Percentiles rank a stretch among this genome's conserved stretches.
Conservation (phyloP, 1,140 invertebrate species). For the Drosophila miranda region DNA sequence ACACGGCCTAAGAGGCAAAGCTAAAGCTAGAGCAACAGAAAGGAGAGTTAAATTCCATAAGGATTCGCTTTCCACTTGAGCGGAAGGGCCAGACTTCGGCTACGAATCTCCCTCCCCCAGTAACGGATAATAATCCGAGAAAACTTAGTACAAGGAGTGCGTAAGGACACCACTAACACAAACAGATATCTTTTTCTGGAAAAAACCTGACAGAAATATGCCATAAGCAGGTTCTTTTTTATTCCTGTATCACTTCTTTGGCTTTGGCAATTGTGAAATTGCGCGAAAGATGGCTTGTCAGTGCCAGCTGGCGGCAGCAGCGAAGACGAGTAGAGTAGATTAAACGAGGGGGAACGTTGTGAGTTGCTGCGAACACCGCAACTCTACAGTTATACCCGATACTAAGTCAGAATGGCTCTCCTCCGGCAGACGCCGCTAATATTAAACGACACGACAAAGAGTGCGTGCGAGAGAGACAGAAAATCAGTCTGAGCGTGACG, state of each 20-base stretch:
- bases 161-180: conserved; percentile 15
- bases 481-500: too few species aligned
- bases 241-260: conserved; percentile 1
- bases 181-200: conserved; percentile 7
- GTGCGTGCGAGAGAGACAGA: too few species aligned
- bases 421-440: too few species aligned
- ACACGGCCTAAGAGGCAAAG: too few species aligned
- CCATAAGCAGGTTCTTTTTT: conserved; percentile 41
- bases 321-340: conserved; percentile 40
- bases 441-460: too few species aligned
- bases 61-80: conserved; percentile 16
- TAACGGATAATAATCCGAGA: not conserved
- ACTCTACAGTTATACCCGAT: too few species aligned
- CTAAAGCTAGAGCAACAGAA: too few species aligned
- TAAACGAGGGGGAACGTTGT: too few species aligned
- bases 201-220: conserved; percentile 54
- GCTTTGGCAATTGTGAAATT: conserved; percentile 49
- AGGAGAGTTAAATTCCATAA: too few species aligned
- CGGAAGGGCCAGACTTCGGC: conserved; percentile 13
- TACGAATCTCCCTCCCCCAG: too few species aligned
- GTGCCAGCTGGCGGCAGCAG: conserved; percentile 47
- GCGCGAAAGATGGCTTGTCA: conserved; percentile 65
- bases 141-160: not conserved
- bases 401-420: too few species aligned
- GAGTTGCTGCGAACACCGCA: too few species aligned